A percentile compares a stretch with the other conserved stretches of the same genome.
These are phyloP conservation scores for Pteropus alecto DNA, from an alignment of 2,113 vertebrate genomes.

Conservation along the genomic window DNA sequence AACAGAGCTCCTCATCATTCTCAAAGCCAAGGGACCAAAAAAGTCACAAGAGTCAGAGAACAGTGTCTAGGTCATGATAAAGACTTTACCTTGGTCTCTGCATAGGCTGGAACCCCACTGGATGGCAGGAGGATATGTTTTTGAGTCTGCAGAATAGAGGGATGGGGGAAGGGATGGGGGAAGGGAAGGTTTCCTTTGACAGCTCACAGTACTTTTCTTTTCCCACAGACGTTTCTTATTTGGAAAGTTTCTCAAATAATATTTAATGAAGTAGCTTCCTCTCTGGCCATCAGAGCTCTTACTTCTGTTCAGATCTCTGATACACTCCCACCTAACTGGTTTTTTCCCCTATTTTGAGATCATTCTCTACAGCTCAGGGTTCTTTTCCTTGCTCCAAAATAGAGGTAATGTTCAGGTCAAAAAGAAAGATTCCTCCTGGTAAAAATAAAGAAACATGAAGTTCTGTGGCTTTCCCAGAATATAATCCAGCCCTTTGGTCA, in stretches of 20 bases:
- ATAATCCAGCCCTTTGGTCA: not conserved
- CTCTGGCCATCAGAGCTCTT: not conserved
- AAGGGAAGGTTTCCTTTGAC: not conserved
- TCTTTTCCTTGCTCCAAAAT: too few species aligned
- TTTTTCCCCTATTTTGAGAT: not conserved
- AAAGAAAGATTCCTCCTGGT: too few species aligned
- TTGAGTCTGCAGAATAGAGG: not conserved
- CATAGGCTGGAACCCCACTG: too few species aligned
- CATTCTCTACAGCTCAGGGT: too few species aligned
- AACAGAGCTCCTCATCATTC: not conserved
- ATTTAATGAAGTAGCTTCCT: not conserved
- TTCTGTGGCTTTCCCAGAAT: not conserved
- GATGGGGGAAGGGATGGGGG: not conserved
- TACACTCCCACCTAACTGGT: not conserved
- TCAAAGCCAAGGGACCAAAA: not conserved
- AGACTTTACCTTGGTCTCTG: not conserved
- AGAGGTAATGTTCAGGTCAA: too few species aligned
- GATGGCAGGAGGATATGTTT: not conserved
- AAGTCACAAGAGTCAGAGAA: not conserved
- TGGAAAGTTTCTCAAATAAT: not conserved
- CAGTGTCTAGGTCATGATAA: not conserved
- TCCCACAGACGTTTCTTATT: too few species aligned
- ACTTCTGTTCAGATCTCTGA: not conserved
- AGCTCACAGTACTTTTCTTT: not conserved
- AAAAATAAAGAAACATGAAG: not conserved